Conservation (phyloP, 2,113 vertebrate species). For the Aramus guarauna region DNA sequence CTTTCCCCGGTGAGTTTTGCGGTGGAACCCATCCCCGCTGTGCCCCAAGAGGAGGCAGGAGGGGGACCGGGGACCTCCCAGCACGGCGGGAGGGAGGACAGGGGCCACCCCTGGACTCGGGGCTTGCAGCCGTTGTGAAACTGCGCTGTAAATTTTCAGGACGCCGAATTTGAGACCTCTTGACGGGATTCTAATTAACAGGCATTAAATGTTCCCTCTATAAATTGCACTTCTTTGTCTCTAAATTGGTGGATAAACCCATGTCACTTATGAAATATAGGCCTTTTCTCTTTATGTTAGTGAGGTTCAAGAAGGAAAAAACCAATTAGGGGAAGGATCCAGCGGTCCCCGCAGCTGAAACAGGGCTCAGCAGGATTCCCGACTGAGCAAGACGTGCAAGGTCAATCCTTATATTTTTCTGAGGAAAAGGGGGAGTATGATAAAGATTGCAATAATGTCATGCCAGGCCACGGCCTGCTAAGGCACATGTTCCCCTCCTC, state of each 20-base stretch:
- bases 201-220: slow-evolving; percentile 31
- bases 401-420: background rate
- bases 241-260: slow-evolving; percentile 48
- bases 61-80: background rate
- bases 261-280: slow-evolving; percentile 22
- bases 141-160: background rate
- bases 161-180: background rate
- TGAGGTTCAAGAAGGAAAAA: background rate
- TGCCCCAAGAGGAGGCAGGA: background rate
- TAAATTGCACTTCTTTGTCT: slow-evolving; percentile 48
- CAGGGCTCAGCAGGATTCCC: background rate
- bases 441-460: background rate
- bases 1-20: background rate
- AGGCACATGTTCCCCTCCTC: background rate
- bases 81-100: background rate
- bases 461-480: background rate
- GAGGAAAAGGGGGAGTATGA: background rate
- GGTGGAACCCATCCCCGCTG: accelerated
- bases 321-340: slow-evolving; percentile 6
- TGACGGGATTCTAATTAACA: slow-evolving; percentile 33
- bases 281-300: background rate
- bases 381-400: background rate
- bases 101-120: background rate
- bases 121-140: background rate
- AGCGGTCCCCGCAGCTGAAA: background rate